Evolutionary conservation across 2,797 vertebrate genomes (phyloP), one percentile per base, ranked within the genome.

Genomic region (Melanotaenia boesemani): DNA sequence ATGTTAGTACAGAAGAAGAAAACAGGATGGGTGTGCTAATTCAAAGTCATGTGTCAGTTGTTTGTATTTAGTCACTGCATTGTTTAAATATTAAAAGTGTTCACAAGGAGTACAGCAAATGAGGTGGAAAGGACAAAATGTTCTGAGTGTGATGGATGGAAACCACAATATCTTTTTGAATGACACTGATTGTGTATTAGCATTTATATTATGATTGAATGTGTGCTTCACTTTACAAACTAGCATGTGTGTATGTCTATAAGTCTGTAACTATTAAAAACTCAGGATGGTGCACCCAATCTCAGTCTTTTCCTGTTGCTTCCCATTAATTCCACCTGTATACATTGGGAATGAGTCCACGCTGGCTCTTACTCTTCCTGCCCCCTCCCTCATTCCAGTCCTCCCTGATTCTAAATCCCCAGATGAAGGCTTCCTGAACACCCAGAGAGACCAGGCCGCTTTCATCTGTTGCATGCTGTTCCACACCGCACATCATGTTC

Each of bases 311-410:
- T 89, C 79, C 87, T 89, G 88, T 88, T 89, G 83, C 82, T 92
- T 92, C 86, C 88, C 86, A 91, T 93, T 92, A 90, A 85, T 88
- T 92, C 90, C 88, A 93, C 91, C 91, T 93, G 87, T 88, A 90
- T 87, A 90, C 90, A 93, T 89, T 91, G 84, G 83, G 82, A 89
- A 85, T 88, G 89, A 92, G 89, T 88, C 79, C 82, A 84, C 72
- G 59, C 83, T 86, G 79, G 80, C 80, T 87, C 77, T 82, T 71
- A 83, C 79, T 86, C 87, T 91, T 89, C 89, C 89, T 89, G 86
- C 86, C 72, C 59, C 68, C 81, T 76, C 81, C 37, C 70, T 57
- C 65, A 48, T 61, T 66, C 62, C 60, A 79, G 82, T 78, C 86
- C 81, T 85, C 81, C 77, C 74, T 44, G 22, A 54, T 74, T 80